These are phyloP conservation scores for Dufourea novaeangliae DNA, from an alignment of 1,140 invertebrate genomes.

Conservation along the genomic window DNA sequence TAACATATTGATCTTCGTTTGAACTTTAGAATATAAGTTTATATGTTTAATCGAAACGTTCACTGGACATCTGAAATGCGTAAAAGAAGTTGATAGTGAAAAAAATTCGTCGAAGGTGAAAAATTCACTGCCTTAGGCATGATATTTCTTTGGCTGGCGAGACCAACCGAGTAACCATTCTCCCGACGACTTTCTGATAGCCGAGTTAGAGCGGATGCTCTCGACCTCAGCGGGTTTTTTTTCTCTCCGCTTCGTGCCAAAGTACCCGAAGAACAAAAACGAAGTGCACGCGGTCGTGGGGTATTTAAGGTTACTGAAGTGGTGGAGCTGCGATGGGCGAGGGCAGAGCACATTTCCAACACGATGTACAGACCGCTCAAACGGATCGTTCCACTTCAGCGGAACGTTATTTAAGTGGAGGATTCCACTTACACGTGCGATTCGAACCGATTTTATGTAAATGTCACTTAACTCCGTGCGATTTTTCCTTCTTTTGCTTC, in stretches of 20 bases:
- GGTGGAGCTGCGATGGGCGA: neutral
- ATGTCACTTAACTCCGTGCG: neutral
- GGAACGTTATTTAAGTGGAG: neutral
- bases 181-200: constrained; percentile 22
- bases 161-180: constrained; percentile 4
- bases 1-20: no score
- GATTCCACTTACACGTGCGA: neutral
- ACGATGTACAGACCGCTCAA: neutral
- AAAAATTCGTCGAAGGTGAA: neutral
- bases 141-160: neutral
- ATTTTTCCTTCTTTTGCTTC: neutral
- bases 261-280: constrained; percentile 50
- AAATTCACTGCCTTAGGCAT: neutral
- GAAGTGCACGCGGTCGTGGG: constrained; percentile 39
- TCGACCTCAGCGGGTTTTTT: constrained; percentile 46
- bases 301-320: constrained; percentile 10
- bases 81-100: neutral
- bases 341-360: neutral
- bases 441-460: neutral
- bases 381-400: neutral
- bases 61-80: no score
- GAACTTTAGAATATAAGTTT: no score
- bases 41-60: no score
- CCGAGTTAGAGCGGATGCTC: constrained; percentile 37
- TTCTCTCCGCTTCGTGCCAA: constrained; percentile 42